Conservation (phyloP, 2,888 invertebrate genomes). For the Polymixis flavicincta region DNA sequence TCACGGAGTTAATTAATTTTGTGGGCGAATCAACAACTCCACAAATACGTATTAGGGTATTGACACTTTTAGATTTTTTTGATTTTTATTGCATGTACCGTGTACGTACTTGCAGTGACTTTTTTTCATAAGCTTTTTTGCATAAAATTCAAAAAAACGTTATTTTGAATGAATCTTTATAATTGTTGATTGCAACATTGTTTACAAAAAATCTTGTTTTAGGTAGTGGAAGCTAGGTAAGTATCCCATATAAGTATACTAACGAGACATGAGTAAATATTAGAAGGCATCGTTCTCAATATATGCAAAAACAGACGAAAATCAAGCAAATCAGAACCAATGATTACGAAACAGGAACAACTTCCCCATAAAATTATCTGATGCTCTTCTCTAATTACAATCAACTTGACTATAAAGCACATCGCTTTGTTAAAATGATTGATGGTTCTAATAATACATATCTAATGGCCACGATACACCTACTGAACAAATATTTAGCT, state of each 20-base stretch:
- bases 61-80: too few species aligned
- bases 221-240: neutral
- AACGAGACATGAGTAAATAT: neutral
- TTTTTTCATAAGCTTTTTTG: too few species aligned
- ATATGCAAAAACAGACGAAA: neutral
- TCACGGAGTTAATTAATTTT: too few species aligned
- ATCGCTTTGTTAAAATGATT: constrained; percentile 63
- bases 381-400: constrained; percentile 44
- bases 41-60: too few species aligned
- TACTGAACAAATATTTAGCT: constrained; percentile 67
- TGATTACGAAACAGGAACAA: neutral
- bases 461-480: constrained; percentile 60
- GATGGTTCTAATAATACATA: constrained; percentile 60
- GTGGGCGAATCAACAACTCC: too few species aligned
- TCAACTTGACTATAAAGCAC: constrained; percentile 60
- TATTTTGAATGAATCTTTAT: too few species aligned
- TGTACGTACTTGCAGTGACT: too few species aligned
- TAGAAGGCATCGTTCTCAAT: too few species aligned
- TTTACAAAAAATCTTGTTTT: neutral
- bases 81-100: too few species aligned
- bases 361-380: neutral
- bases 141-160: too few species aligned
- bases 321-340: neutral
- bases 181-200: too few species aligned
- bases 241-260: neutral